Percentiles rank a stretch among this genome's conserved stretches.
Evolutionary conservation across 2,797 vertebrate genomes (phyloP).

Genomic region (Tympanoctomys barrerae): DNA sequence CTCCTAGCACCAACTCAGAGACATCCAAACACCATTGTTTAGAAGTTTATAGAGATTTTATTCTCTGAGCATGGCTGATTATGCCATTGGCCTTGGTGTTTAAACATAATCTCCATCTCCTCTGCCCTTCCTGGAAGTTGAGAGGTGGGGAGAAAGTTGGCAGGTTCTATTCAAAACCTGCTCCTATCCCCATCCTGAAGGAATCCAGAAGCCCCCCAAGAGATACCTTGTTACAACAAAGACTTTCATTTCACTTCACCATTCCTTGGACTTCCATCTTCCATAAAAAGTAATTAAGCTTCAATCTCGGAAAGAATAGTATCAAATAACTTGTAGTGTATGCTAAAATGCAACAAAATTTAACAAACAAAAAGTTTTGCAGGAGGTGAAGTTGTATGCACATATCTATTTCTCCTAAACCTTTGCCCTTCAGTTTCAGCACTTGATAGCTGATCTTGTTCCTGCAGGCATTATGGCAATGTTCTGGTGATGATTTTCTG

Average conservation of each 20-base stretch:
- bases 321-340: background rate
- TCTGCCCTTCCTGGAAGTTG: background rate
- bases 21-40: background rate
- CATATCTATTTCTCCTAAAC: background rate
- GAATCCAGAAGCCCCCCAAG: background rate
- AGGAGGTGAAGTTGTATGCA: background rate
- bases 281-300: background rate
- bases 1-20: background rate
- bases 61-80: background rate
- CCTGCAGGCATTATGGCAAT: accelerated
- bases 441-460: background rate
- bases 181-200: background rate
- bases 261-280: background rate
- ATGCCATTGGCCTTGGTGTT: background rate
- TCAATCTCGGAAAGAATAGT: background rate
- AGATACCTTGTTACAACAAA: background rate
- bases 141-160: background rate
- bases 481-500: background rate
- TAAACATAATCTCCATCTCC: background rate
- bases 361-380: background rate
- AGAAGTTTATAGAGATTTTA: background rate
- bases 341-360: background rate
- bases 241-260: accelerated
- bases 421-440: background rate
- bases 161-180: background rate